phyloP scores from a whole-genome alignment of 1,140 invertebrate species.

The Gryon sp. region DNA sequence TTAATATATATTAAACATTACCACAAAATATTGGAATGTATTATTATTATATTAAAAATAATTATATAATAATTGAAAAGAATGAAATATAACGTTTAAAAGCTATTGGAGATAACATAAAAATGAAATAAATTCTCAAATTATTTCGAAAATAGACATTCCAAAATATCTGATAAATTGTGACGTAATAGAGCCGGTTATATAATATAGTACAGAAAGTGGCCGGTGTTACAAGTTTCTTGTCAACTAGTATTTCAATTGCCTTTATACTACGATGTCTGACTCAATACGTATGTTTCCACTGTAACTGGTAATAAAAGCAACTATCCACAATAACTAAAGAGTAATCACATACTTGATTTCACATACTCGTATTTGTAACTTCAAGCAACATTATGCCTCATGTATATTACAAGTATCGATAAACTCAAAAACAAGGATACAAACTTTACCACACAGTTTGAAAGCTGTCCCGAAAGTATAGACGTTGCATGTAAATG shows the following conservation, averaged over 20 bases:
- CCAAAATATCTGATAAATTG: too few relatives aligned
- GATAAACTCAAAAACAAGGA: conserved; percentile 23
- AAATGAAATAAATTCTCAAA: too few relatives aligned
- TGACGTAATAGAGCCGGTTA: conserved; percentile 26
- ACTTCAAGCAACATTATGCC: conserved; percentile 15
- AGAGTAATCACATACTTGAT: conserved; percentile 25
- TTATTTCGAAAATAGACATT: too few relatives aligned
- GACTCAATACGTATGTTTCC: conserved; percentile 60
- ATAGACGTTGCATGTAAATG: too few relatives aligned
- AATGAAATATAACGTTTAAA: too few relatives aligned
- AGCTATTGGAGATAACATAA: too few relatives aligned
- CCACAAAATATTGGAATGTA: too few relatives aligned
- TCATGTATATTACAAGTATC: conserved; percentile 13
- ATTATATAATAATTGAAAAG: too few relatives aligned
- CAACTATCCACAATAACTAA: conserved; percentile 24
- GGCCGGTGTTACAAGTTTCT: conserved; percentile 43
- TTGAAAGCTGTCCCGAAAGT: not conserved
- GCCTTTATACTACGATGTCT: conserved; percentile 48
- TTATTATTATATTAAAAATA: too few relatives aligned
- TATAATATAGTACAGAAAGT: conserved; percentile 41
- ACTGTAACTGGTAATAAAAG: conserved; percentile 55
- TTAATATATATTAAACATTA: too few relatives aligned
- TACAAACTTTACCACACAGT: not conserved
- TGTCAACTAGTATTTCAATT: conserved; percentile 44
- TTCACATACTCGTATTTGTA: conserved; percentile 29